These are phyloP conservation scores for Grus americana DNA, from an alignment of 2,113 vertebrate genomes.

Conservation along the genomic window DNA sequence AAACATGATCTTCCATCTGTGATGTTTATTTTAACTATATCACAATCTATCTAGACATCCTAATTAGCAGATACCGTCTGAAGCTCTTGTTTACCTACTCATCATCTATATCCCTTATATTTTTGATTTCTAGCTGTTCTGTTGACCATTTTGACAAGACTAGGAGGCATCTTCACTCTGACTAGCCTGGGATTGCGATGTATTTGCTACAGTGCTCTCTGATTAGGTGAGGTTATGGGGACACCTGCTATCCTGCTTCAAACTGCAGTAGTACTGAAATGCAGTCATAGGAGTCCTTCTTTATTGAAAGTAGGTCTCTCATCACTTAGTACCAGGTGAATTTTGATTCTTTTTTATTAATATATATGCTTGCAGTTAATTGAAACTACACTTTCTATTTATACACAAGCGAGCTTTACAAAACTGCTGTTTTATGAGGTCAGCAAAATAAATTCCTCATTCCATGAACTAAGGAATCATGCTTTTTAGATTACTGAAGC, in stretches of 20 bases:
- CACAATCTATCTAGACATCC: neutral
- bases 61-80: neutral
- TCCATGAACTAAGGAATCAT: neutral
- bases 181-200: neutral
- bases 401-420: neutral
- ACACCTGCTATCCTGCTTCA: neutral
- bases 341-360: neutral
- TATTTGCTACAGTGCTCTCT: neutral
- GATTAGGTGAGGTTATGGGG: neutral
- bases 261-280: neutral
- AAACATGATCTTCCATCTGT: neutral
- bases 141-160: neutral
- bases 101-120: neutral
- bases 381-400: neutral
- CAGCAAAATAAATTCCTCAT: neutral
- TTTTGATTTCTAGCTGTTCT: neutral
- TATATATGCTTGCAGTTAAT: neutral
- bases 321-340: neutral
- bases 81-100: neutral
- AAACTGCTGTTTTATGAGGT: neutral
- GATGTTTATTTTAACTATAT: neutral
- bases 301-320: neutral
- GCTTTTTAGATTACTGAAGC: neutral
- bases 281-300: neutral
- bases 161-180: neutral